phyloP scores from a whole-genome alignment of 2,113 vertebrate genomes.

The Morone saxatilis region DNA sequence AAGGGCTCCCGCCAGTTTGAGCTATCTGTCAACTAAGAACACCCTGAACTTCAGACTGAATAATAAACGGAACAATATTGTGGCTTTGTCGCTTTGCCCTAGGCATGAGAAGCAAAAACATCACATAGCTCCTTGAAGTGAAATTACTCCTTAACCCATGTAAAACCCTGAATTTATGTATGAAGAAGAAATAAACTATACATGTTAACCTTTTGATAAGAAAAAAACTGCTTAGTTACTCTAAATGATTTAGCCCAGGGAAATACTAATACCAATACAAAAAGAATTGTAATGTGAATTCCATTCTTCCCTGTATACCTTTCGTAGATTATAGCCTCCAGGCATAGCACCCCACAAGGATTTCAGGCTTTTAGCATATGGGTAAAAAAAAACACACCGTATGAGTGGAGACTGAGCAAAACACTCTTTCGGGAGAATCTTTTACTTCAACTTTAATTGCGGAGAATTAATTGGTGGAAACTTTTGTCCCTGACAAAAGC shows the following conservation, averaged over 20 bases:
- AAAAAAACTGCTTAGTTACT: conserved; percentile 30
- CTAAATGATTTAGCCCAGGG: conserved; percentile 38
- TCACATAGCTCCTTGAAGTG: not conserved
- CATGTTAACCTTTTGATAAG: conserved; percentile 9
- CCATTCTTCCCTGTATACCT: conserved; percentile 18
- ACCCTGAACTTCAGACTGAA: not conserved
- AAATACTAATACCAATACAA: conserved; percentile 43
- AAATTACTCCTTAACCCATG: not conserved
- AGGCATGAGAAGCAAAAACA: not conserved
- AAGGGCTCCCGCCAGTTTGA: not conserved
- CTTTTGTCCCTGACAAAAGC: conserved; percentile 74
- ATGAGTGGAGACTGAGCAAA: conserved; percentile 40
- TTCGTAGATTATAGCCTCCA: conserved; percentile 24
- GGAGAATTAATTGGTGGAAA: conserved; percentile 75
- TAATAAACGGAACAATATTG: not conserved
- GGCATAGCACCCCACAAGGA: conserved; percentile 30
- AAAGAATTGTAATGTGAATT: not conserved
- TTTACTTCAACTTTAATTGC: conserved; percentile 65
- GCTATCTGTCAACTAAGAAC: not conserved
- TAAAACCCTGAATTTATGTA: conserved; percentile 3
- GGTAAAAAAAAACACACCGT: conserved; percentile 1
- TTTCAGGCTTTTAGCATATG: conserved; percentile 43
- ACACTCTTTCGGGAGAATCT: conserved; percentile 38
- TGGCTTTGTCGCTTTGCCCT: not conserved
- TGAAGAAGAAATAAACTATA: conserved; percentile 1